These are phyloP conservation scores for Deroptyus accipitrinus DNA, from an alignment of 2,113 vertebrate genomes.

Conservation along the genomic window DNA sequence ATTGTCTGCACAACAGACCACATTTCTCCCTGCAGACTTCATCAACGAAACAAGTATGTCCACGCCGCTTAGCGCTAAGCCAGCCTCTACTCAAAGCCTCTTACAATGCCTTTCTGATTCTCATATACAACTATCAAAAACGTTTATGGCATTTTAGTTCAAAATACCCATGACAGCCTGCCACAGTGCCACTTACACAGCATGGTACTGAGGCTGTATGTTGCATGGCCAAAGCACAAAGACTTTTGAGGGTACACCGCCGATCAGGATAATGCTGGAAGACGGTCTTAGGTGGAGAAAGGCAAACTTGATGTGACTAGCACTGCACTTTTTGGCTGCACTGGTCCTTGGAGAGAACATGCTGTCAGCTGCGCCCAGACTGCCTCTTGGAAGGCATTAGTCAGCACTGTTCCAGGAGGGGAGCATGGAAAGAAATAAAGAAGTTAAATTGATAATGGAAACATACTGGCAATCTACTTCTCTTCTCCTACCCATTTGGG, in stretches of 20 bases:
- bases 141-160: not conserved
- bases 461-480: not conserved
- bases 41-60: not conserved
- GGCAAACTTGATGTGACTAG: not conserved
- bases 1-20: not conserved
- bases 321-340: not conserved
- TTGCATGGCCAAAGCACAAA: not conserved
- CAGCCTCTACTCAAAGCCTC: not conserved
- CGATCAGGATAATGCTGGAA: not conserved
- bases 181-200: not conserved
- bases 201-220: not conserved
- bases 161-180: not conserved
- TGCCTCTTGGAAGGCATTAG: not conserved
- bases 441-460: not conserved
- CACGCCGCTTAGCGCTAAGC: not conserved
- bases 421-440: not conserved
- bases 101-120: not conserved
- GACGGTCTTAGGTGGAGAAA: not conserved
- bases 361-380: not conserved
- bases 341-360: not conserved
- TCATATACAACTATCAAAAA: not conserved
- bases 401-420: not conserved
- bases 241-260: not conserved
- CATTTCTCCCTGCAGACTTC: not conserved
- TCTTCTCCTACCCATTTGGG: not conserved